A percentile compares a stretch with the other conserved stretches of the same genome.
Evolutionary conservation across 2,113 vertebrate genomes (phyloP).

Genomic region (Cygnus atratus): DNA sequence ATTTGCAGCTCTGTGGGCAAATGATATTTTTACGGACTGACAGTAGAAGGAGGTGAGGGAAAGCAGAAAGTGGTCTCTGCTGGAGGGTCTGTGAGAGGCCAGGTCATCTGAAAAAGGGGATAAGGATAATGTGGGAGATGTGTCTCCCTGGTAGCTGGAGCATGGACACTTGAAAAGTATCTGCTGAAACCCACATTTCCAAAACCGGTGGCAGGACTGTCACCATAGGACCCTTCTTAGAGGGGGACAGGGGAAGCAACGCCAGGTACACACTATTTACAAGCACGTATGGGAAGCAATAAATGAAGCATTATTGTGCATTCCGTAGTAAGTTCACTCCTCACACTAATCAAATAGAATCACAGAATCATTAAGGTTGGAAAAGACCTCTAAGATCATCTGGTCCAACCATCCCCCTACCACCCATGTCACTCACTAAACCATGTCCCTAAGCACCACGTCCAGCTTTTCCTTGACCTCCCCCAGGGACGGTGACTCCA

Average conservation of each 20-base stretch:
- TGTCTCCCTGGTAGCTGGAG: background rate
- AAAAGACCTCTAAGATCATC: no score
- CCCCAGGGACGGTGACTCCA: no score
- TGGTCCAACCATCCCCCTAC: no score
- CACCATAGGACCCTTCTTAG: background rate
- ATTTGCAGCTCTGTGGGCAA: background rate
- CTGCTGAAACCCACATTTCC: background rate
- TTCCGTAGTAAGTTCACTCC: background rate
- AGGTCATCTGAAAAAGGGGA: background rate
- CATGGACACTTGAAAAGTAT: background rate
- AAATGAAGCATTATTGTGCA: background rate
- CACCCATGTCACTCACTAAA: no score
- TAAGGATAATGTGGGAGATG: fast-evolving
- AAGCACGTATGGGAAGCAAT: background rate
- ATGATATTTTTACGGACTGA: background rate
- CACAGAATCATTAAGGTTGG: no score
- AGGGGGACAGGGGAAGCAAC: background rate
- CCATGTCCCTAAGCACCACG: no score
- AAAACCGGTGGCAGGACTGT: background rate
- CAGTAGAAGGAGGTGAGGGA: background rate
- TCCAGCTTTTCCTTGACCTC: no score
- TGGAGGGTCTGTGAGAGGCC: background rate
- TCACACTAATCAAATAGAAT: background rate
- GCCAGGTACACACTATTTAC: background rate
- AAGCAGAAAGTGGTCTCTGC: background rate